These are phyloP conservation scores for Prionailurus bengalensis DNA, from an alignment of 2,113 vertebrate genomes.

Conservation along the genomic window DNA sequence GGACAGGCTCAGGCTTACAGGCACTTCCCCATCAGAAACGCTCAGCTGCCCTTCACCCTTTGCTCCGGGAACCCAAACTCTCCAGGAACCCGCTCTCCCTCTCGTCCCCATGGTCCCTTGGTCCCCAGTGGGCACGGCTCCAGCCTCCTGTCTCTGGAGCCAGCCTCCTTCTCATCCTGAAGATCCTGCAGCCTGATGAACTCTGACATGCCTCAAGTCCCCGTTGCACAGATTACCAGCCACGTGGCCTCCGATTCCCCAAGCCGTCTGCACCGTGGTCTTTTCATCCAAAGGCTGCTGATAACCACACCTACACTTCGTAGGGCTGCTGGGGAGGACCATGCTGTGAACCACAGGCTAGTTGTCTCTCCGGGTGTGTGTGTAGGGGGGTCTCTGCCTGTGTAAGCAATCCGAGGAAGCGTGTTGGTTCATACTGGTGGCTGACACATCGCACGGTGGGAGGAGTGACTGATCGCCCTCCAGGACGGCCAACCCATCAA, in stretches of 20 bases:
- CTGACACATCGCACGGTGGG: accelerated
- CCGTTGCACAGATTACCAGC: no score
- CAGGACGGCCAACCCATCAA: background rate
- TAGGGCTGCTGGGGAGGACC: background rate
- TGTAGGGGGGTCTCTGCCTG: background rate
- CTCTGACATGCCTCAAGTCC: background rate
- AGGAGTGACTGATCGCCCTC: background rate
- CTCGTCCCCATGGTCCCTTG: background rate
- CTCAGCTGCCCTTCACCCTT: no score
- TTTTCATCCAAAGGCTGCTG: no score
- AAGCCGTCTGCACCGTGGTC: background rate
- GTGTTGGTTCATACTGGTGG: accelerated
- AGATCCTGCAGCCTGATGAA: background rate
- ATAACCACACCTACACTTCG: accelerated
- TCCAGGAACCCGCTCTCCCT: background rate
- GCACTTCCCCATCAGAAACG: background rate
- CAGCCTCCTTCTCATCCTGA: background rate
- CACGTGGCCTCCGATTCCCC: background rate
- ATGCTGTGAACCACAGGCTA: background rate
- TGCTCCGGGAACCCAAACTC: background rate
- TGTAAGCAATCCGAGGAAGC: no score
- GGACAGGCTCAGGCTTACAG: background rate
- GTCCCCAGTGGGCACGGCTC: no score
- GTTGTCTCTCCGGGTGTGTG: background rate
- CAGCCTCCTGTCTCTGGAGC: background rate